These are phyloP conservation scores for Chrysemys picta DNA, from an alignment of 2,113 vertebrate species.

Conservation along the genomic window DNA sequence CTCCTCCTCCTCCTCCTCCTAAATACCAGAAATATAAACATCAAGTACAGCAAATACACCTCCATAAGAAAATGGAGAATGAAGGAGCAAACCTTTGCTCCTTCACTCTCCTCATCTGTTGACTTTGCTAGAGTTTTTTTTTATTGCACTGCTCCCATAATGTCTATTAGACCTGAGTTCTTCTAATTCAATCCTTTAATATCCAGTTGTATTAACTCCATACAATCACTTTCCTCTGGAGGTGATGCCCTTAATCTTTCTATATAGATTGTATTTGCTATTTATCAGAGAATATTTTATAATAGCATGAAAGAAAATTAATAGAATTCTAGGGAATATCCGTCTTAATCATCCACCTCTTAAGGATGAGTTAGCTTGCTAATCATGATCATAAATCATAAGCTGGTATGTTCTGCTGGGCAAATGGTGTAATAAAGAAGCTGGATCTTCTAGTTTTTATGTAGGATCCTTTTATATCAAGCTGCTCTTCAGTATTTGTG, in stretches of 20 bases:
- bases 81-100: not conserved
- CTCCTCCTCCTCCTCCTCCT: not conserved
- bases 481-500: not conserved
- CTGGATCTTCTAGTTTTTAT: not conserved
- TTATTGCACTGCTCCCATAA: not conserved
- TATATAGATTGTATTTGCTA: not conserved
- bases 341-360: not conserved
- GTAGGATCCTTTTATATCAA: not conserved
- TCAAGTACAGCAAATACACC: not conserved
- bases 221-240: not conserved
- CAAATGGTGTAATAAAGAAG: not conserved
- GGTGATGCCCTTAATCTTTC: not conserved
- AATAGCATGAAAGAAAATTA: not conserved
- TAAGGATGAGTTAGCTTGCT: not conserved
- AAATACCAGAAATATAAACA: not conserved
- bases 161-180: not conserved
- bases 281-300: not conserved
- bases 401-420: not conserved
- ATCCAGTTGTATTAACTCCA: not conserved
- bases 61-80: not conserved
- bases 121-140: not conserved
- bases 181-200: not conserved
- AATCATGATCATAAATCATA: not conserved
- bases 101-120: not conserved
- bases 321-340: not conserved